phyloP scores from a whole-genome alignment of 2,113 vertebrate genomes.

The Bothrops jararaca region DNA sequence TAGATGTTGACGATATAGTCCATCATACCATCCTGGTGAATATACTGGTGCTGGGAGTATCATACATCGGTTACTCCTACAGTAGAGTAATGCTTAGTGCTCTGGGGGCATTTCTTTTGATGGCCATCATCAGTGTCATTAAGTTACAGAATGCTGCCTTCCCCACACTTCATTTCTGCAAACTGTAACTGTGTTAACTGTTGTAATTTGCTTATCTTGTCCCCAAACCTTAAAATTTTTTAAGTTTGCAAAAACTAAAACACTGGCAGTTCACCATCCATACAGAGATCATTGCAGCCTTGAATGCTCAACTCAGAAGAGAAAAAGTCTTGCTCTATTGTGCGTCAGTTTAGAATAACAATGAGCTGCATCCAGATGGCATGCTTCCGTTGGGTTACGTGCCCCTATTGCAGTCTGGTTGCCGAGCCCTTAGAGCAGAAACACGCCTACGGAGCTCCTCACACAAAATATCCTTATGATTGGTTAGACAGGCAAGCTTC shows the following conservation, averaged over 20 bases:
- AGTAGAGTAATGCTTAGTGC: background rate
- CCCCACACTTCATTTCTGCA: background rate
- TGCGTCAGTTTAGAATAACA: slow-evolving; percentile 3
- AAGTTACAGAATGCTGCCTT: background rate
- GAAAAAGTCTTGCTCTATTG: background rate
- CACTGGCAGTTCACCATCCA: too few species aligned
- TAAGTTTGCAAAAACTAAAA: background rate
- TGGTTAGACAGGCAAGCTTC: background rate
- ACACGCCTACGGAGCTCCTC: background rate
- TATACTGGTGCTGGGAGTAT: background rate
- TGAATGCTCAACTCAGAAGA: background rate
- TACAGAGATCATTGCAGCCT: background rate
- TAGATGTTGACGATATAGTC: background rate
- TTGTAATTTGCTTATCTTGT: background rate
- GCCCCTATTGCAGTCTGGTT: background rate
- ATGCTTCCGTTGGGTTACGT: background rate
- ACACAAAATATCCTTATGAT: background rate
- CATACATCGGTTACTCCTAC: background rate
- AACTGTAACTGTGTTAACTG: background rate
- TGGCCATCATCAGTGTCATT: background rate
- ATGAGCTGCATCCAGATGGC: slow-evolving; percentile 10
- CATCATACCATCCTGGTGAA: too few species aligned
- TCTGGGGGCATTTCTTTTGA: background rate
- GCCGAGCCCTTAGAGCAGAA: background rate
- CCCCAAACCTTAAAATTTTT: background rate